Conservation (phyloP, 2,888 invertebrate species). For the Ypsolopha scabrella region DNA sequence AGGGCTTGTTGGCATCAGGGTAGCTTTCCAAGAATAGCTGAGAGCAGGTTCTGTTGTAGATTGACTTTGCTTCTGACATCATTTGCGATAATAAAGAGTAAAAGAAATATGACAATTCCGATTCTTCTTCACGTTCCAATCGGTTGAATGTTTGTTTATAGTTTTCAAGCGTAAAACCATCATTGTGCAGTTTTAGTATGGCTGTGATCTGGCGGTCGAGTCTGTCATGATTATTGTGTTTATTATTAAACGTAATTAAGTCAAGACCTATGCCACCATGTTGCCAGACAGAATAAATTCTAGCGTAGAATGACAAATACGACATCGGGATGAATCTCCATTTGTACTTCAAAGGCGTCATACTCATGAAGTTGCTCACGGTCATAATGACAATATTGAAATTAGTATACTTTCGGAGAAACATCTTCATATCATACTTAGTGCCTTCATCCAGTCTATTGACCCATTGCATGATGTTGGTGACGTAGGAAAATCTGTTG, state of each 20-base stretch:
- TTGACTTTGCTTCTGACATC: no score
- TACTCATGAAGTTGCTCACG: conserved; percentile 52
- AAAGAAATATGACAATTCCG: conserved; percentile 19
- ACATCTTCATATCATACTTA: conserved; percentile 20
- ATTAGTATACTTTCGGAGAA: conserved; percentile 41
- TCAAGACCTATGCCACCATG: conserved; percentile 63
- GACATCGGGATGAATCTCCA: conserved; percentile 57
- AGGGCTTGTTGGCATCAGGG: conserved; percentile 10
- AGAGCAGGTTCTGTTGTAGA: conserved; percentile 6
- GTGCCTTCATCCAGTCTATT: no score
- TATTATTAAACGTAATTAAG: conserved; percentile 28
- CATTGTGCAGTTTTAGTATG: conserved; percentile 45
- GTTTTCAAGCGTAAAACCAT: conserved; percentile 36
- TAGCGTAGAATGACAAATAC: conserved; percentile 57
- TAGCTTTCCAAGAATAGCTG: conserved; percentile 12
- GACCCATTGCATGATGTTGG: no score
- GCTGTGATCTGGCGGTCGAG: conserved; percentile 27
- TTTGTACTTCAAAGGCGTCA: conserved; percentile 54
- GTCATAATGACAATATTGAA: conserved; percentile 46
- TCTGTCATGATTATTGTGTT: conserved; percentile 20
- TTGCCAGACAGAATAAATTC: conserved; percentile 66
- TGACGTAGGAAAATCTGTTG: no score
- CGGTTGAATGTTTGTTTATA: conserved; percentile 32
- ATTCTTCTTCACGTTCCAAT: conserved; percentile 30
- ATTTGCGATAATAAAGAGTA: no score